Conservation (phyloP, 2,113 vertebrate genomes). For the Tautogolabrus adspersus region DNA sequence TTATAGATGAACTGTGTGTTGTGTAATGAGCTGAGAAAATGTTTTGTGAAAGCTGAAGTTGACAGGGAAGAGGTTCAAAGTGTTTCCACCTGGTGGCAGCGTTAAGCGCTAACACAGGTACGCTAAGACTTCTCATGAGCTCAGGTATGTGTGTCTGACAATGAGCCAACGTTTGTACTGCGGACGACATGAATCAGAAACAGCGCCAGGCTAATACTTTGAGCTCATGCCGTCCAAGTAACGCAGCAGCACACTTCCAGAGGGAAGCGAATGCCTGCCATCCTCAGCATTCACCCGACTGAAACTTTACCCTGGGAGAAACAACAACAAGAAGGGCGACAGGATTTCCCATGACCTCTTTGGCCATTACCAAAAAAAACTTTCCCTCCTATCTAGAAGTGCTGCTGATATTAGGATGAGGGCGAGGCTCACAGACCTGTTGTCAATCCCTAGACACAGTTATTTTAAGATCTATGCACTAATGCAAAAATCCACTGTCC, state of each 20-base stretch:
- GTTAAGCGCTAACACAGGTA: conserved; percentile 2
- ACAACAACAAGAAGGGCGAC: conserved; percentile 72
- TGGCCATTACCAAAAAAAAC: conserved; percentile 44
- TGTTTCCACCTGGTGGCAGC: conserved; percentile 51
- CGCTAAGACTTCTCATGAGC: not conserved
- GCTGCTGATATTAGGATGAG: conserved; percentile 43
- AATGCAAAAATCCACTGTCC: not conserved
- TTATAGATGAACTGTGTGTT: not conserved
- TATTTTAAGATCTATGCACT: conserved; percentile 2
- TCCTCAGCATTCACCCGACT: conserved; percentile 72
- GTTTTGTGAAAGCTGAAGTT: not conserved
- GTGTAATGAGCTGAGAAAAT: not conserved
- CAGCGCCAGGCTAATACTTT: conserved; percentile 23
- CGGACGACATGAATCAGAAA: conserved; percentile 47
- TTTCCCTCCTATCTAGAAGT: conserved; percentile 36
- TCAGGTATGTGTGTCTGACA: conserved; percentile 36
- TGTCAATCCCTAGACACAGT: not conserved
- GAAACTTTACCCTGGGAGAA: conserved; percentile 81
- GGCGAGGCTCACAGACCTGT: conserved; percentile 9
- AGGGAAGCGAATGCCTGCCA: conserved; percentile 73
- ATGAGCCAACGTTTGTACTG: conserved; percentile 10
- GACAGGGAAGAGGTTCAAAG: not conserved
- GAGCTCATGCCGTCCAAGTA: conserved; percentile 35
- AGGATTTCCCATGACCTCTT: conserved; percentile 84
- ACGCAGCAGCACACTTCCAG: conserved; percentile 59